Base-by-base conservation (phyloP, 2,797 vertebrate species). In the Pagetopsis macropterus region DNA sequence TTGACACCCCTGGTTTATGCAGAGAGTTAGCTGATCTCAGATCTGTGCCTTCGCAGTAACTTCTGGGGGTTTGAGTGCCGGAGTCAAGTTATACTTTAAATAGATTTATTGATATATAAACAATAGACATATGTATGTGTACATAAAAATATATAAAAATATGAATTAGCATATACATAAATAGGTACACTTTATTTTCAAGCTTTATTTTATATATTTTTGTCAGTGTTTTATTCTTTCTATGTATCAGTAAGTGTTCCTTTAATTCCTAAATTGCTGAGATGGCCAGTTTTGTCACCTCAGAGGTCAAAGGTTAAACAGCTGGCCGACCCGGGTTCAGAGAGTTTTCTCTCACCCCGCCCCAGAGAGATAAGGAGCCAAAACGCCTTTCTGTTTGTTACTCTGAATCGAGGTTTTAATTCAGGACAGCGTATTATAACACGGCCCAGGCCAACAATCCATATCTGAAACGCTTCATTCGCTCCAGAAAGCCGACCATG, bases 181-280 rank as follows among this genome's bases (percentile, higher is more conserved):
- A 90, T 92, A 91, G 83, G 91, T 91, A 89, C 88, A 89, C 87
- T 92, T 94, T 94, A 94, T 94, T 94, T 91, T 89, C 78, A 85
- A 93, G 92, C 92, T 94, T 93, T 93, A 92, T 93, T 93, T 89
- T 88, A 81, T 91, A 84, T 89, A 91, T 85, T 85, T 90, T 90
- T 82, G 76, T 87, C 88, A 89, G 88, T 87, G 85, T 79, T 84
- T 75, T 37, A 37, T 72, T 76, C 16, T 75, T 75, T 72, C 49
- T 73, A 60, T 75, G 79, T 84, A 73, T 86, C 70, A 46, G 9
- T 72, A 87, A 84, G 86, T 89, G 83, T 91, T 90, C 77, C 65
- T 85, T 85, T 83, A 55, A 83, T 88, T 89, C 81, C 71, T 76
- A 63, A 55, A 78, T 75, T 72, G 73, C 76, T 76, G 74, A 75